Conservation (phyloP, 2,797 vertebrate species). For the Macrochelys suwanniensis region DNA sequence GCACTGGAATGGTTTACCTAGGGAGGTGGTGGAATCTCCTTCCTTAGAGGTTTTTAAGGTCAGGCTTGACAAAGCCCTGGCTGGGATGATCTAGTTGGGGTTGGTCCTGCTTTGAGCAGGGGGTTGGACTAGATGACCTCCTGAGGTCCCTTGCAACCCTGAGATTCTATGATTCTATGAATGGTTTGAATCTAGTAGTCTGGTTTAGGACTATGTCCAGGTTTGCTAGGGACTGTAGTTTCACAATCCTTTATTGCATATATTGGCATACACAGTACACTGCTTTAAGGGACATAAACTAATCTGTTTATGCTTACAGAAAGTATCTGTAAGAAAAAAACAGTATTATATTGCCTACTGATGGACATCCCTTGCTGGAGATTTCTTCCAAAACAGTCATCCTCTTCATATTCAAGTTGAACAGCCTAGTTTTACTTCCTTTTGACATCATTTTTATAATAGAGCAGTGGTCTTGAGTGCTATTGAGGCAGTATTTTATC, state of each 20-base stretch:
- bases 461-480: neutral
- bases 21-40: no score
- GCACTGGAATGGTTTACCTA: no score
- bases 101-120: no score
- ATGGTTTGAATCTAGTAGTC: neutral
- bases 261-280: fast-evolving
- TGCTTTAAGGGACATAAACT: neutral
- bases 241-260: fast-evolving
- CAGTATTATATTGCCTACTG: neutral
- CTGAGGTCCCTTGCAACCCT: no score
- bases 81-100: no score
- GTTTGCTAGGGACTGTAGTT: neutral
- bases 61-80: no score
- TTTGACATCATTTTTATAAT: neutral
- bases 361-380: neutral
- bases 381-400: neutral
- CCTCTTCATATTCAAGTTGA: neutral
- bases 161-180: no score
- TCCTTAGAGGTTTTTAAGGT: no score
- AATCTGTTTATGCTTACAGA: neutral
- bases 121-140: no score
- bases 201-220: neutral
- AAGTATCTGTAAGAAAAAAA: neutral
- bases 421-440: neutral
- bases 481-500: conserved; percentile 14